These are phyloP conservation scores for Drosophila prolongata DNA, from an alignment of 2,888 invertebrate genomes.

Conservation along the genomic window DNA sequence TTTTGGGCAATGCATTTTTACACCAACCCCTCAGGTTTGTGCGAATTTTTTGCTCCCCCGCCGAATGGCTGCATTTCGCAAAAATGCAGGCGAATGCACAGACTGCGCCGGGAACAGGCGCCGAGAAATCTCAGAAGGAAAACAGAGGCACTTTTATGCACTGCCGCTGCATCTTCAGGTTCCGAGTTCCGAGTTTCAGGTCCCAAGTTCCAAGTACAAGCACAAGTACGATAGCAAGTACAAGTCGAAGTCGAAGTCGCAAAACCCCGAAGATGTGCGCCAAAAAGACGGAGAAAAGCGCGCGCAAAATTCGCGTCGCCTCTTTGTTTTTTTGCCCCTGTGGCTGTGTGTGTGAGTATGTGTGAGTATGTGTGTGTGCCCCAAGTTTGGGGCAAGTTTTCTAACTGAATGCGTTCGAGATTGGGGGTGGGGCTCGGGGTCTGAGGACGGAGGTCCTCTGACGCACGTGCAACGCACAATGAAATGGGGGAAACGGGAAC, in stretches of 20 bases:
- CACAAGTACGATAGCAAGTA: constrained; percentile 23
- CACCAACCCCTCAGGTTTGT: constrained; percentile 43
- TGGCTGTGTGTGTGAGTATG: constrained; percentile 11
- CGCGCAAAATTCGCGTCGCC: constrained; percentile 73
- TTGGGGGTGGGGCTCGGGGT: neutral
- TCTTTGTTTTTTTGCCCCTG: constrained; percentile 1
- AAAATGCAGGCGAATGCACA: constrained; percentile 78
- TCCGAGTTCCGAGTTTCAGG: constrained; percentile 16
- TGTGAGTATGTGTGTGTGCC: constrained; percentile 12
- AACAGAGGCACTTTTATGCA: constrained; percentile 20
- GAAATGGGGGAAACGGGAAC: neutral
- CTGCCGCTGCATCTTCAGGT: constrained; percentile 57
- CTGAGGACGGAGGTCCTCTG: neutral
- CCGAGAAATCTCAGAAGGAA: constrained; percentile 56
- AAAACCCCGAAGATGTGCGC: constrained; percentile 70
- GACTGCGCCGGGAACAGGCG: constrained; percentile 74
- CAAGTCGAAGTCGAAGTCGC: constrained; percentile 34
- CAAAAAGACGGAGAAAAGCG: constrained; percentile 70
- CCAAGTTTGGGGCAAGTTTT: constrained; percentile 41
- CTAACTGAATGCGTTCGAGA: constrained; percentile 24
- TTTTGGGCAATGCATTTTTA: constrained; percentile 45
- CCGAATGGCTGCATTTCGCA: constrained; percentile 46
- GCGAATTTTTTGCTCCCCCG: constrained; percentile 40
- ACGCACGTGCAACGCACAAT: constrained; percentile 35
- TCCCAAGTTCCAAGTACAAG: constrained; percentile 15